phyloP scores from a whole-genome alignment of 2,888 invertebrate species.

The Cheilosia grossa region DNA sequence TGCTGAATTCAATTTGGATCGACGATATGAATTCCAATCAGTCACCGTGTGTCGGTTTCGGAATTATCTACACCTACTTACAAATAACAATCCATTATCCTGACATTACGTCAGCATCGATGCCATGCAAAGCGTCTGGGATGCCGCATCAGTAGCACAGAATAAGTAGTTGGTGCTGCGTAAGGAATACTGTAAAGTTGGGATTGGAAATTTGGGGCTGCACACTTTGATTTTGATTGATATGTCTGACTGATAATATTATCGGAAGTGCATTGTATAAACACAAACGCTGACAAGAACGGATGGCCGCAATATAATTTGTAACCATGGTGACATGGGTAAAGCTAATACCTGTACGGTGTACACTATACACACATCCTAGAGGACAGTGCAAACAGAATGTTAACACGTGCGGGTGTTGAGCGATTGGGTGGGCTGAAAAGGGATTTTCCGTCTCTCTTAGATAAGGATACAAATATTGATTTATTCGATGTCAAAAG shows the following conservation, averaged over 20 bases:
- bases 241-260: constrained; percentile 49
- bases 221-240: constrained; percentile 64
- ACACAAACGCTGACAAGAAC: constrained; percentile 12
- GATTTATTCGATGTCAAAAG: constrained; percentile 61
- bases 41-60: constrained; percentile 36
- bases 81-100: constrained; percentile 33
- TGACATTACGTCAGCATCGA: constrained; percentile 39
- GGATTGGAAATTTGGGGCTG: not conserved
- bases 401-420: constrained; percentile 8
- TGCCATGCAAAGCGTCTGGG: constrained; percentile 35
- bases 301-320: constrained; percentile 18
- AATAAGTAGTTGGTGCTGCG: not conserved
- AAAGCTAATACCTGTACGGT: constrained; percentile 45
- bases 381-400: constrained; percentile 22
- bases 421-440: constrained; percentile 8
- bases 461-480: constrained; percentile 51
- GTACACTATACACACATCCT: not conserved
- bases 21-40: constrained; percentile 26
- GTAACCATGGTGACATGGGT: constrained; percentile 45
- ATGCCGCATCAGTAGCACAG: constrained; percentile 22
- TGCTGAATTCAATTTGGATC: constrained; percentile 39
- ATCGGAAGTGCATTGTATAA: constrained; percentile 56
- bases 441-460: constrained; percentile 13
- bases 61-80: constrained; percentile 34
- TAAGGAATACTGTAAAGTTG: not conserved